A percentile compares a stretch with the other conserved stretches of the same genome.
Evolutionary conservation across 2,797 vertebrate genomes (phyloP).

Genomic region (Coluber constrictor): DNA sequence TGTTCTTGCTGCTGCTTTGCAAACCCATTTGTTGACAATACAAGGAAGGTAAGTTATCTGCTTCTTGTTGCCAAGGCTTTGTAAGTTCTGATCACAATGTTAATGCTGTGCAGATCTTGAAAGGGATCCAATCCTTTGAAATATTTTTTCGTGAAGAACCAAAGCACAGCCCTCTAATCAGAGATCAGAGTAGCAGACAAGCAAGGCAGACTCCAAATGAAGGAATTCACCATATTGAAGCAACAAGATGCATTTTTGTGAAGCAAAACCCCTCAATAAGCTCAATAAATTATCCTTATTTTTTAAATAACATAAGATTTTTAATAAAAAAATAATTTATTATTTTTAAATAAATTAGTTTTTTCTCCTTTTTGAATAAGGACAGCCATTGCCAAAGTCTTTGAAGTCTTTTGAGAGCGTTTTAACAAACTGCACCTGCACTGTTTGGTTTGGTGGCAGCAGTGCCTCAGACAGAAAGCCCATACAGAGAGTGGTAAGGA

Average conservation of each 20-base stretch:
- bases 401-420: not conserved
- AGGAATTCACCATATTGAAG: not conserved
- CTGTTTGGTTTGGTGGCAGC: too few relatives aligned
- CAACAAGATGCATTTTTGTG: not conserved
- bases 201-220: not conserved
- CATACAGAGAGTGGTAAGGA: too few relatives aligned
- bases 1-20: not conserved
- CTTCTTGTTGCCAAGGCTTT: not conserved
- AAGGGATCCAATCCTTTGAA: not conserved
- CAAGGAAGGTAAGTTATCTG: not conserved
- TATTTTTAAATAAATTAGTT: too few relatives aligned
- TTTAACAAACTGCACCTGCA: too few relatives aligned
- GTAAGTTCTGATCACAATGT: not conserved
- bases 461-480: too few relatives aligned
- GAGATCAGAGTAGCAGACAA: not conserved
- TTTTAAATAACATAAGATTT: too few relatives aligned
- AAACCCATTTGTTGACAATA: not conserved
- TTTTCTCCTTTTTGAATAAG: not conserved
- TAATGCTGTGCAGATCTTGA: not conserved
- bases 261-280: not conserved
- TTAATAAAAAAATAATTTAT: too few relatives aligned
- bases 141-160: not conserved
- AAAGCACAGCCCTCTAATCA: not conserved
- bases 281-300: not conserved
- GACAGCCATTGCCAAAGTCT: not conserved